Evolutionary conservation across 2,888 invertebrate genomes (phyloP), one percentile per base, ranked within the genome.

Genomic region (Ferrisia virgata): DNA sequence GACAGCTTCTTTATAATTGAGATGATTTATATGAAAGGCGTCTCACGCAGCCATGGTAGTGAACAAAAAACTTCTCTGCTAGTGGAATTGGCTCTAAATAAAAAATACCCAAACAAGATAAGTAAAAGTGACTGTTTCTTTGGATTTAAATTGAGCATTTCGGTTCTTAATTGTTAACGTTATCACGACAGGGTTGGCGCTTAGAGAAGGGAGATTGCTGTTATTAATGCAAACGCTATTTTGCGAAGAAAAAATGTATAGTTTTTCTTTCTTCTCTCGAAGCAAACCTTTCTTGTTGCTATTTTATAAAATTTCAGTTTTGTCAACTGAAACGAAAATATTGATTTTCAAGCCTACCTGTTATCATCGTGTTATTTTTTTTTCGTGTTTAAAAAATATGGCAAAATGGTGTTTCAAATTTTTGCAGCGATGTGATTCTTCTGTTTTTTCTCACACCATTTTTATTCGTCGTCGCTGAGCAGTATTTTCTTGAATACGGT

Each of bases 1-100:
- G 72, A 76, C 72, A 76, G 36, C 28, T 18, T 76, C 36, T 76
- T 72, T 76, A 22, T 76, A 76, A 76, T 76, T 76, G 72, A 76
- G 18, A 36, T 28, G 72, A 76, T 76, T 76, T 76, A 76, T 76
- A 76, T 15, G 69, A 69, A 69, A 76, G 72, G 15, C 72, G 72
- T 58, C 13, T 5, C 15, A 43, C 43, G 11, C 11, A 8, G 58
- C 36, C 18, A n/a, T n/a, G 8, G 28, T 13, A 53, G 11, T 69
- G 31, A 69, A 28, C 6, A 33, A 3, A 76, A 18, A 76, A 36
- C n/a, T 9, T 15, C 18, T 36, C 36, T n/a, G n/a, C 18, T 11
- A 36, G n/a, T 36, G 18, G 22, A 36, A 76, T 76, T 76, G 72
- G 36, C 72, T 76, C 18, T 76, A 8, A 76, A 36, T 36, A 22